Conservation (phyloP, 2,888 invertebrate genomes). For the Chymomyza caudatula region DNA sequence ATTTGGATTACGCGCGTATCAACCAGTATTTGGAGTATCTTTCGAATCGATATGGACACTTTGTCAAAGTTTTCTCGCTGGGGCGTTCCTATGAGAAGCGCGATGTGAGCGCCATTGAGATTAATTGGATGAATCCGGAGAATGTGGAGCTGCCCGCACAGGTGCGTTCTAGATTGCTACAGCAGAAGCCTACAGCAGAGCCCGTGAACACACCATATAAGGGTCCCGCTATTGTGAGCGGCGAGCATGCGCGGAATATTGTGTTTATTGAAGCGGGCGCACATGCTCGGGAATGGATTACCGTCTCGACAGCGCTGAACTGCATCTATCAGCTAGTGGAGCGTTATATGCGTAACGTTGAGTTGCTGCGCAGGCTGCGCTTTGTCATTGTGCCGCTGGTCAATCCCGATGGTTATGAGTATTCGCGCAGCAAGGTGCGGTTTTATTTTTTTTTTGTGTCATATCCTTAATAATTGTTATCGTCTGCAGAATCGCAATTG, state of each 20-base stretch:
- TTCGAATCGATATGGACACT: conserved; percentile 58
- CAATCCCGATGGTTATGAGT: conserved; percentile 87
- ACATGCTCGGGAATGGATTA: conserved; percentile 85
- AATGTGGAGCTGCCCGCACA: conserved; percentile 46
- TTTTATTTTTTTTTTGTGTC: too few species aligned
- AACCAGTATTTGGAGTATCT: conserved; percentile 75
- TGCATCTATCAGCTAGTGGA: conserved; percentile 81
- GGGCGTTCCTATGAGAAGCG: conserved; percentile 74
- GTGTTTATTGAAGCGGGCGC: conserved; percentile 77
- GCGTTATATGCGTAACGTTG: conserved; percentile 75
- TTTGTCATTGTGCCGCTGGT: conserved; percentile 84
- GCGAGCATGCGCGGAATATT: conserved; percentile 56
- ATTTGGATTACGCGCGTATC: conserved; percentile 72
- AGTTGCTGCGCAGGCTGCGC: conserved; percentile 81
- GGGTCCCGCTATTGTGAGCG: conserved; percentile 22
- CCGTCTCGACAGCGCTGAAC: conserved; percentile 81
- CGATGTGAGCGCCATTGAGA: conserved; percentile 69
- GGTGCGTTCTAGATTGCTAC: conserved; percentile 31
- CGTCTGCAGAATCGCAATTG: conserved; percentile 79
- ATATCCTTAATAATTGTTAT: not conserved
- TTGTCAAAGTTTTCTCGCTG: conserved; percentile 69
- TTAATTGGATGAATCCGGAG: conserved; percentile 70
- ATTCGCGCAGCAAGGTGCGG: conserved; percentile 79
- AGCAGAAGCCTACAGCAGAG: not conserved
- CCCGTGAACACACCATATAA: conserved; percentile 1